phyloP scores from a whole-genome alignment of 2,797 vertebrate species.

The Melopsittacus undulatus region DNA sequence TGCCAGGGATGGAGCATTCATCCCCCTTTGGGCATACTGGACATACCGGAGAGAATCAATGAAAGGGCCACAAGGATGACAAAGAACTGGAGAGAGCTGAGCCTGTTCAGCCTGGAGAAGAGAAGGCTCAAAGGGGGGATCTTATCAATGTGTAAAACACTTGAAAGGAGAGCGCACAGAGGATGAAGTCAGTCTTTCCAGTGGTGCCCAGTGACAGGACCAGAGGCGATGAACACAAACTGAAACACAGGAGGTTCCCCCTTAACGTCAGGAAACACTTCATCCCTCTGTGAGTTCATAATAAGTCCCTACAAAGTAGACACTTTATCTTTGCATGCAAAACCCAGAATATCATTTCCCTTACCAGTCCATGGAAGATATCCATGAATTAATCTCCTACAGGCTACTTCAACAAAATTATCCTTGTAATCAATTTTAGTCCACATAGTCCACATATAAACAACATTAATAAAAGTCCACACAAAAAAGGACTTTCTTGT shows the following conservation, averaged over 20 bases:
- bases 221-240: neutral
- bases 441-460: neutral
- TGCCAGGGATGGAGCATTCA: neutral
- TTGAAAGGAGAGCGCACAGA: neutral
- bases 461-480: neutral
- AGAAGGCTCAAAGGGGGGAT: neutral
- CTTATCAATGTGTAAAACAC: neutral
- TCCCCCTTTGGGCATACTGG: neutral
- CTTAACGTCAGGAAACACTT: neutral
- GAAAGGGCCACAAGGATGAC: neutral
- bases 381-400: neutral
- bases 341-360: neutral
- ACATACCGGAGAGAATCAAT: neutral
- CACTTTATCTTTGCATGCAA: neutral
- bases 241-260: neutral
- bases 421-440: neutral
- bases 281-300: neutral
- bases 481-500: neutral
- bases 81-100: neutral
- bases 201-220: neutral
- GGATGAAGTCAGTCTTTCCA: neutral
- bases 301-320: rapidly evolving
- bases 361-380: neutral
- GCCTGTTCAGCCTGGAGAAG: neutral
- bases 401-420: neutral